Evolutionary conservation across 2,888 invertebrate genomes (phyloP).

Genomic region (Protophormia terraenovae): DNA sequence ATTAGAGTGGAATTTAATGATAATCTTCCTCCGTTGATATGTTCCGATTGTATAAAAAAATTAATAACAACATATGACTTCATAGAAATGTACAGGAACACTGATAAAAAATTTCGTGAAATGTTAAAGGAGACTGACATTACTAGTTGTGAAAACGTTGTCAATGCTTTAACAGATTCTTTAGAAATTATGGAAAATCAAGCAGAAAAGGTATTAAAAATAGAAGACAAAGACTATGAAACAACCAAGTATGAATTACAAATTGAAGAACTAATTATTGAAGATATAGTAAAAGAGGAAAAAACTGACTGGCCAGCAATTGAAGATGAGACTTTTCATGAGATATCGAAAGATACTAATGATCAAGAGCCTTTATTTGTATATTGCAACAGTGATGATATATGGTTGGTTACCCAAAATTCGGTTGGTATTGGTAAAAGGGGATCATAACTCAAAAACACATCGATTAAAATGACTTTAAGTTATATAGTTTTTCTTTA

Average conservation of each 20-base stretch:
- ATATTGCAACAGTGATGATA: neutral
- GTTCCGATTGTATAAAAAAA: slow-evolving; percentile 39
- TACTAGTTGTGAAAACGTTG: neutral
- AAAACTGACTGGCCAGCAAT: neutral
- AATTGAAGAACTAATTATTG: slow-evolving; percentile 28
- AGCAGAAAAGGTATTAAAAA: neutral
- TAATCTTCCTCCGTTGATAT: slow-evolving; percentile 42
- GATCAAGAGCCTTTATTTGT: neutral
- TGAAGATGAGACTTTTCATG: slow-evolving; percentile 29
- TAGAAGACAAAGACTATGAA: neutral
- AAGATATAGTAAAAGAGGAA: neutral
- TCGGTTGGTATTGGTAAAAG: too few species aligned
- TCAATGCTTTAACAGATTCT: neutral
- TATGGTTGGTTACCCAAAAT: too few species aligned
- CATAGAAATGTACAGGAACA: slow-evolving; percentile 35
- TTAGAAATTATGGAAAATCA: neutral
- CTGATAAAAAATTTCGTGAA: slow-evolving; percentile 34
- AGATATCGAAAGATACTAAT: neutral
- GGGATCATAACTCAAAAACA: too few species aligned
- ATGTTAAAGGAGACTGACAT: neutral
- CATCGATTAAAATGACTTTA: too few species aligned
- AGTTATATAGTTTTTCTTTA: too few species aligned
- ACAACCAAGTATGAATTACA: too few species aligned
- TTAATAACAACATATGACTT: slow-evolving; percentile 35
- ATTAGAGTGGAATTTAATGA: slow-evolving; percentile 26